These are phyloP conservation scores for Pelecanus crispus DNA, from an alignment of 2,113 vertebrate genomes.

Conservation along the genomic window DNA sequence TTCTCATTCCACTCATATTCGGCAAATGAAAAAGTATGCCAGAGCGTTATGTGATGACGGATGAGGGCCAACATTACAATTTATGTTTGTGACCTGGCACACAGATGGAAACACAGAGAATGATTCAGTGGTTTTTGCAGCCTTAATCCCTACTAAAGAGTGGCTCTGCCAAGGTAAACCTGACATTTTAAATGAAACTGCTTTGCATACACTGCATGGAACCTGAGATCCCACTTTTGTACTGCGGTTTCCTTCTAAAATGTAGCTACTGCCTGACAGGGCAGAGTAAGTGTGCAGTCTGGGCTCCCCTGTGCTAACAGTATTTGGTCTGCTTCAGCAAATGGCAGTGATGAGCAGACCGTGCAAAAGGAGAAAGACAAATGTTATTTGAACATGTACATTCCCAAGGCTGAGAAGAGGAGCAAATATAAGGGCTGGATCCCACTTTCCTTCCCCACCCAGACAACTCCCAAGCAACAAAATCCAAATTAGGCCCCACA, in stretches of 20 bases:
- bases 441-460: conserved; percentile 24
- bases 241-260: conserved; percentile 61
- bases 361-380: neutral
- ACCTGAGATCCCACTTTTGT: conserved; percentile 56
- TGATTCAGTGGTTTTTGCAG: conserved; percentile 60
- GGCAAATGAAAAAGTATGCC: conserved; percentile 40
- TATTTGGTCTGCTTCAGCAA: conserved; percentile 3
- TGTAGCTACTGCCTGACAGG: conserved; percentile 52
- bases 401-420: neutral
- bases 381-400: neutral
- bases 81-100: conserved; percentile 69
- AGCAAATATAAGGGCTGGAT: conserved; percentile 1
- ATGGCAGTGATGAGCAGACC: neutral
- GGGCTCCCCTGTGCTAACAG: neutral
- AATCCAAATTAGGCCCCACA: neutral
- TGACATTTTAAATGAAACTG: conserved; percentile 68
- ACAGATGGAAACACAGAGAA: conserved; percentile 58
- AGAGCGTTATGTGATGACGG: conserved; percentile 57
- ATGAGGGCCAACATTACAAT: conserved; percentile 57
- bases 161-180: conserved; percentile 69
- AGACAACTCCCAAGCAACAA: conserved; percentile 34
- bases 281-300: conserved; percentile 8
- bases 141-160: conserved; percentile 61
- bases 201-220: conserved; percentile 61
- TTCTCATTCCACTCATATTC: conserved; percentile 67